Evolutionary conservation across 64 coral and sea anemone genomes (phyloP).

Genomic region (Stylophora pistillata): DNA sequence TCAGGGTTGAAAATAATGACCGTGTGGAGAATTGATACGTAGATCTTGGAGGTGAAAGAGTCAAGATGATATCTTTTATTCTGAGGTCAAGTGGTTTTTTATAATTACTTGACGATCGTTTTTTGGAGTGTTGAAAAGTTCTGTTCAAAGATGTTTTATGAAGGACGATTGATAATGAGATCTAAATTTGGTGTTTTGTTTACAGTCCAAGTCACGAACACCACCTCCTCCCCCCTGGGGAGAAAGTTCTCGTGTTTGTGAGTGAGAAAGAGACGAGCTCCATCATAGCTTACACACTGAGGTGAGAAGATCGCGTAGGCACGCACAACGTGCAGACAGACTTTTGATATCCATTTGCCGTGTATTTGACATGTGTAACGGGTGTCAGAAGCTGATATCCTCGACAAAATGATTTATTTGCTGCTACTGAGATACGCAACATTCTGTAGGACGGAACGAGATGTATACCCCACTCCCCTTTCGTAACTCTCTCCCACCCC

Average conservation of each 20-base stretch:
- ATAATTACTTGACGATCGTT: too few relatives aligned
- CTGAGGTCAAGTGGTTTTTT: too few relatives aligned
- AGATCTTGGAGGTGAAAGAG: too few relatives aligned
- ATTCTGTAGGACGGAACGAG: too few relatives aligned
- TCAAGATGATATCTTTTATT: too few relatives aligned
- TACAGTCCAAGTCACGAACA: slow-evolving; percentile 92
- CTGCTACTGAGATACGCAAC: too few relatives aligned
- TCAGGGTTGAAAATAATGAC: too few relatives aligned
- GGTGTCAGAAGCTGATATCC: neutral
- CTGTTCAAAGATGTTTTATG: neutral
- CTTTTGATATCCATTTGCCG: neutral
- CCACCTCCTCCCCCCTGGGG: slow-evolving; percentile 86
- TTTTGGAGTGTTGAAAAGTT: too few relatives aligned
- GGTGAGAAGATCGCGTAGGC: slow-evolving; percentile 34
- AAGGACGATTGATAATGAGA: neutral
- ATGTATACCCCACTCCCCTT: too few relatives aligned
- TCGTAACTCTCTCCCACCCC: too few relatives aligned
- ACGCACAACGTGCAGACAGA: neutral
- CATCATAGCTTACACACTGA: slow-evolving; percentile 87
- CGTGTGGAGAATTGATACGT: too few relatives aligned
- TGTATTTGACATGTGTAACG: too few relatives aligned
- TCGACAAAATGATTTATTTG: neutral
- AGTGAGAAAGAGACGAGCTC: slow-evolving; percentile 92
- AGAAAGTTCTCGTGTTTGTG: slow-evolving; percentile 84
- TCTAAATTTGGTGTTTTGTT: neutral